Evolutionary conservation across 2,113 vertebrate genomes (phyloP), one percentile per base, ranked within the genome.

Genomic region (Garra rufa): DNA sequence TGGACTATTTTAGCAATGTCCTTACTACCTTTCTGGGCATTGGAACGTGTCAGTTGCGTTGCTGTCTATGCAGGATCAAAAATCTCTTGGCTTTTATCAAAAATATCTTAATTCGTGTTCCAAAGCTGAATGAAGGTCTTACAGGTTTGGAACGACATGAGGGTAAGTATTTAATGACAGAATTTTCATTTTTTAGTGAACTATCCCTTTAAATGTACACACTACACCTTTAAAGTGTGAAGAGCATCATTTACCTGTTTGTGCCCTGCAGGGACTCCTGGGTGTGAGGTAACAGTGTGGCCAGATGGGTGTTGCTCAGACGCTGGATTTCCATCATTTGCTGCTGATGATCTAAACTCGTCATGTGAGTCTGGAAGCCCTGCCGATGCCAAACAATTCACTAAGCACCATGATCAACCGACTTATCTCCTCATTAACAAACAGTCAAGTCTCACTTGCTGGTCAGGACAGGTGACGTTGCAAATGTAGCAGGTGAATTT

Each of bases 301-400:
- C 93, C 85, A 97, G 93, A 83, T 94, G 96, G 85, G 95, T 90
- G 2, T 95, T 96, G 90, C 94, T 96, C 85, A 91, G 92, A 81
- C 94, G 94, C 90, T 96, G 93, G 90, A 99, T 93, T 81, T 97
- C 95, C 87, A 93, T 92, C 48, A 98, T 94, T 50, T 94, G 95
- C 90, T 93, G 94, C 91, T 97, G 94, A 86, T 99, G 98, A 57
- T 95, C 94, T 84, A 93, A 76, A 44, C 94, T 96, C 3, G 88
- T 89, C 96, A 99, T 95, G 92, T 99, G 98, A 38, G 94, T 91
- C 82, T 98, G 97, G 90, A 99, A 99, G 76, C 94, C 94, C 98
- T 99, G 88, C 8, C 67, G 7, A 14, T 38, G 41, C 78, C 17
- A 48, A 55, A 76, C 13, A 57, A 24, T 30, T 10, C 24, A 21